Evolutionary conservation across 2,888 invertebrate genomes (phyloP), one percentile per base, ranked within the genome.

Genomic region (Lithosia quadra): DNA sequence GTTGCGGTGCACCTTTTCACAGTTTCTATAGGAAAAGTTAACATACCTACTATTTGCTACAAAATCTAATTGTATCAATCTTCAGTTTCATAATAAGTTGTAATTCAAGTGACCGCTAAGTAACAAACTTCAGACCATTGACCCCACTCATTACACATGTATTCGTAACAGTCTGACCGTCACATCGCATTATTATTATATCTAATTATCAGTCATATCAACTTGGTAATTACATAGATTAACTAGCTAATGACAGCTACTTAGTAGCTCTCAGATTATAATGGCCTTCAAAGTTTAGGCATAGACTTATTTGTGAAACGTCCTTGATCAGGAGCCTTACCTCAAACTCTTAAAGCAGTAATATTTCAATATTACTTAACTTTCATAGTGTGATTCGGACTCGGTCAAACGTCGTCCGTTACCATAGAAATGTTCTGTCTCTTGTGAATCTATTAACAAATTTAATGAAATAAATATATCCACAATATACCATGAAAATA

Each of bases 171-270:
- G 60, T 22, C 18, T 22, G 0, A 36, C 8, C 36, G 49, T 49
- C 49, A 49, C 22, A 60, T 60, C 60, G 15, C 22, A 36, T 36
- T 60, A 22, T 60, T 60, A 36, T 36, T 36, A 7, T 60, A 60
- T 60, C 15, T 36, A 60, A 60, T 60, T 60, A 60, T 36, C 60
- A 9, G 7, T 9, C n/a, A 9, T 60, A 60, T 15, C 15, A 15
- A 36, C 13, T 58, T 58, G 18, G 15, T 60, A 36, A 60, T 60
- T 10, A 36, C 22, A 36, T 22, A 22, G 34, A 60, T 60, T 36
- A 36, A 22, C 36, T 22, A 22, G 9, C 22, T 36, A 21, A 60
- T 2, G n/a, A n/a, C n/a, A 28, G 28, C 28, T 18, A 49, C 18
- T 49, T 49, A n/a, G 49, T 49, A 36, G 36, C 13, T 36, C 43